Percentiles rank a stretch among this genome's conserved stretches.
Conservation (phyloP, 1,140 invertebrate genomes). For the Euglossa dilemma region DNA sequence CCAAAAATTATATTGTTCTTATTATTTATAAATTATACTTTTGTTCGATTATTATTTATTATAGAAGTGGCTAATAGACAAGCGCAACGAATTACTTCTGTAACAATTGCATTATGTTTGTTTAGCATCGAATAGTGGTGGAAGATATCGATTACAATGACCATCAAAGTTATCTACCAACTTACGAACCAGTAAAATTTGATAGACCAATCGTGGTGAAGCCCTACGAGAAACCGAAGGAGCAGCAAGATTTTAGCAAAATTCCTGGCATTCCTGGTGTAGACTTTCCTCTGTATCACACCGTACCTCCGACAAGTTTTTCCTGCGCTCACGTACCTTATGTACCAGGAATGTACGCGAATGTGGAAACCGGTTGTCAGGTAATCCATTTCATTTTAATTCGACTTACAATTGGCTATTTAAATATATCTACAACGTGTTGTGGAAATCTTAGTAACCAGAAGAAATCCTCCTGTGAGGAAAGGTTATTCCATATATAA, state of each 20-base stretch:
- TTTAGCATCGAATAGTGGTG: conserved; percentile 60
- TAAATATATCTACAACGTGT: not conserved
- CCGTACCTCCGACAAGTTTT: conserved; percentile 90
- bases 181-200: conserved; percentile 34
- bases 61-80: not conserved
- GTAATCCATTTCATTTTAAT: conserved; percentile 76
- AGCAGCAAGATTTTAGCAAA: conserved; percentile 89
- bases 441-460: too few species aligned
- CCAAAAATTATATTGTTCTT: too few species aligned
- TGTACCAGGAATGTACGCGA: conserved; percentile 93
- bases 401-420: not conserved
- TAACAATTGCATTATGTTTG: not conserved
- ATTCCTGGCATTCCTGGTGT: conserved; percentile 90
- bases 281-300: conserved; percentile 90
- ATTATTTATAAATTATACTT: too few species aligned
- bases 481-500: not conserved
- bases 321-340: conserved; percentile 89
- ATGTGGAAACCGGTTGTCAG: conserved; percentile 93
- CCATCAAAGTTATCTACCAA: conserved; percentile 69
- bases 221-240: conserved; percentile 78
- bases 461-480: too few species aligned
- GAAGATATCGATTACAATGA: conserved; percentile 62
- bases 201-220: conserved; percentile 67
- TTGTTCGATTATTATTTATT: not conserved
- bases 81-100: not conserved